Evolutionary conservation across 2,797 vertebrate genomes (phyloP).

Genomic region (Thripadectes ignobilis): DNA sequence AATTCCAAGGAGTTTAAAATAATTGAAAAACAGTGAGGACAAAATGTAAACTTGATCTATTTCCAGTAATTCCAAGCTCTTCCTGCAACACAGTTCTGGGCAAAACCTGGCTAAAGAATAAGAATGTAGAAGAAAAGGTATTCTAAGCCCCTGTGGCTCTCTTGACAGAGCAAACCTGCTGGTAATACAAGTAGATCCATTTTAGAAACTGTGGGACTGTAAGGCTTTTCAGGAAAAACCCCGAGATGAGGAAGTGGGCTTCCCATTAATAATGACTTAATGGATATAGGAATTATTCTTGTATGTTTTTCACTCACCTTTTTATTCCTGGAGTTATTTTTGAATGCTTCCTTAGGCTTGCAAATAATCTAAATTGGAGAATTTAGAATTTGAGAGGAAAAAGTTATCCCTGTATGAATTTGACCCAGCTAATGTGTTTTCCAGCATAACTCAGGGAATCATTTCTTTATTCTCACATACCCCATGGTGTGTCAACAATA

Average conservation of each 20-base stretch:
- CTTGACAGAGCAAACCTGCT: background rate
- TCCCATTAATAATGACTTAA: background rate
- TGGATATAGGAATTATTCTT: background rate
- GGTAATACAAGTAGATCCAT: background rate
- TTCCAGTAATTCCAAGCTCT: background rate
- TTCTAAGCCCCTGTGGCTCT: background rate
- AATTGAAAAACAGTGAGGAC: background rate
- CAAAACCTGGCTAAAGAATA: background rate
- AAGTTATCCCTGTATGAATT: background rate
- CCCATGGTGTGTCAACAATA: rapidly evolving
- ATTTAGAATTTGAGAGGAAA: background rate
- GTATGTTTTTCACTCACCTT: background rate
- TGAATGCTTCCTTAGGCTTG: background rate
- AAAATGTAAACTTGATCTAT: background rate
- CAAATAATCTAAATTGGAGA: background rate
- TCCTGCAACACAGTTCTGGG: background rate
- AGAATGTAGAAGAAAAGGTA: background rate
- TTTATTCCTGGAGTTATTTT: background rate
- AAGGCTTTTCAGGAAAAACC: background rate
- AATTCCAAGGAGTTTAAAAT: background rate
- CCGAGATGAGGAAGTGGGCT: background rate
- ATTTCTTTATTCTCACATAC: background rate
- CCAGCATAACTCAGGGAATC: background rate
- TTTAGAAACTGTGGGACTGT: background rate
- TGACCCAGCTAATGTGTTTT: background rate